These are phyloP conservation scores for Galemys pyrenaicus DNA, from an alignment of 2,113 vertebrate species.

Conservation along the genomic window DNA sequence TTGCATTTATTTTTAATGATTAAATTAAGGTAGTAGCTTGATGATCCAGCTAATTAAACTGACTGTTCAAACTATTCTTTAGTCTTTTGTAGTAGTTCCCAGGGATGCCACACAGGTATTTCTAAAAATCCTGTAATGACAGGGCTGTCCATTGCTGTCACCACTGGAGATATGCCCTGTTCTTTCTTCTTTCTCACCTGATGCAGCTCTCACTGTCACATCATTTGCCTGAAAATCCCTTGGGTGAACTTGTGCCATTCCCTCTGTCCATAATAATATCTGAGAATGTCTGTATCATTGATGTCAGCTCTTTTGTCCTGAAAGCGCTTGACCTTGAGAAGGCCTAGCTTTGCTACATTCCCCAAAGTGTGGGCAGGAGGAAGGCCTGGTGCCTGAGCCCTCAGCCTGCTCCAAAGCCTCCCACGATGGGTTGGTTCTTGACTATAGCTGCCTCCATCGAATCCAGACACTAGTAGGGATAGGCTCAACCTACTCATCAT, in stretches of 20 bases:
- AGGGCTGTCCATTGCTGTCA: neutral
- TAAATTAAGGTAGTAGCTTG: neutral
- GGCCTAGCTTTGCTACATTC: neutral
- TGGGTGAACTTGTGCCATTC: neutral
- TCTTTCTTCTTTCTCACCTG: neutral
- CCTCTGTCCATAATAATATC: neutral
- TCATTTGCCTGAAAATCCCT: neutral
- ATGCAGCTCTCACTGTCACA: neutral
- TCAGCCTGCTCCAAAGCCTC: neutral
- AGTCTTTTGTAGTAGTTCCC: neutral
- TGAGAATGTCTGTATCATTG: neutral
- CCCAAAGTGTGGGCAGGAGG: neutral
- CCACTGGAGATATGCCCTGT: neutral
- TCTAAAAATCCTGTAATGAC: neutral
- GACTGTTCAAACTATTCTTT: neutral
- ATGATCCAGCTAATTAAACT: neutral
- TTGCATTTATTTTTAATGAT: neutral
- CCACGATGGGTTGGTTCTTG: neutral
- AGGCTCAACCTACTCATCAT: neutral
- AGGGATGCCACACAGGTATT: accelerated
- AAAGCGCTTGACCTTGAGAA: neutral
- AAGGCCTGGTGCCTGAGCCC: neutral
- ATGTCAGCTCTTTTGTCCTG: neutral
- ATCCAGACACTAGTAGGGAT: neutral
- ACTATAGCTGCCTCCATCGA: neutral